Base-by-base conservation (phyloP, 2,888 invertebrate species). In the Argyra leucocephala region DNA sequence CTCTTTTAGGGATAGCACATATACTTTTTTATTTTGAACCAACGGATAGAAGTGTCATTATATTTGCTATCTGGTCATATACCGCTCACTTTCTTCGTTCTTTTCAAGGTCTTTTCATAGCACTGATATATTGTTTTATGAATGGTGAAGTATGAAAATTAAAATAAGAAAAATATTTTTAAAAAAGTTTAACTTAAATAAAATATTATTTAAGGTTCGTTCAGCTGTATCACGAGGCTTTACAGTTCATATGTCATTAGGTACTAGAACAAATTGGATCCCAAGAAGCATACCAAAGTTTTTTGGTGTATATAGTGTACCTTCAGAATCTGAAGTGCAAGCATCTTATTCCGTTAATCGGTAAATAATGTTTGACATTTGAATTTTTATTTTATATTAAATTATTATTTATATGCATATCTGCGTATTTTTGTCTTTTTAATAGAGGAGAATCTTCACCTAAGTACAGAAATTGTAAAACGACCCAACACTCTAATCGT, bases 21-120 rank as follows among this genome's bases (percentile, higher is more conserved):
- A 77, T 88, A 1, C 78, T 92, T 66, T 87, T 88, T 73, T 86
- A 91, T 83, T 81, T 87, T 31, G 85, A 88, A 66, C 86, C 86
- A 1, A 86, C 89, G 0, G 84, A 86, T 64, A 82, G 85, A 65
- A 83, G 85, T 4, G 84, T 85, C 0, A 86, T 86, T 82, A 83
- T 85, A 69, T 93, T 93, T 69, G 89, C 86, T 0, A 70, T 88
- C 0, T 93, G 93, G 92, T 87, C 89, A 2, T 92, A 89, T 76
- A 80, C 82, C 18, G 88, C 91, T 0, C 88, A 92, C 74, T 89
- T 90, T 74, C 81, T 93, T 62, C 85, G 86, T n/a, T 90, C 92
- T 0, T 92, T 91, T 75, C 91, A 93, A 79, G 93, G 93, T 37
- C 85, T 90, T 71, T 88, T 92, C 75, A 86, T 93, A 62, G 87